These are phyloP conservation scores for Anoplopoma fimbria DNA, from an alignment of 2,113 vertebrate species.

Conservation along the genomic window DNA sequence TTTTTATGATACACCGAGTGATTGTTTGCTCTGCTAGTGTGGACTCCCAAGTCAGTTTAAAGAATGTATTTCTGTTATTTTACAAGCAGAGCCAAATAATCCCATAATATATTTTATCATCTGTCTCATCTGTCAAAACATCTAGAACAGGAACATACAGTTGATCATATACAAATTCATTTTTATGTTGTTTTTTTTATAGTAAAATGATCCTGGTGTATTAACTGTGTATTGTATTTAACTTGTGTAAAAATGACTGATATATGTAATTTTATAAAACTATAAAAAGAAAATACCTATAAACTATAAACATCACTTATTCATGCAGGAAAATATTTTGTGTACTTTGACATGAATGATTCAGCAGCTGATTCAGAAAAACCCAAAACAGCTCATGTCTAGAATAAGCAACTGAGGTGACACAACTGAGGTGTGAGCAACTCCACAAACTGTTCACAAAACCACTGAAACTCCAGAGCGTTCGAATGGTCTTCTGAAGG, in stretches of 20 bases:
- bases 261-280: not conserved
- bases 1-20: not conserved
- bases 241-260: not conserved
- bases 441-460: constrained; percentile 20
- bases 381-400: not conserved
- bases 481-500: constrained; percentile 61
- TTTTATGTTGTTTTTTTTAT: too few species aligned
- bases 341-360: constrained; percentile 7
- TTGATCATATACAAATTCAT: not conserved
- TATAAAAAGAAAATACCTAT: not conserved
- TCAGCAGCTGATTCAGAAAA: constrained; percentile 18
- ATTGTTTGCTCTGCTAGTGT: not conserved
- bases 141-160: not conserved
- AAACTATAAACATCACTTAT: not conserved
- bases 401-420: constrained; percentile 12
- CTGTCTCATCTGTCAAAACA: not conserved
- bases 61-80: not conserved
- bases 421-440: constrained; percentile 43
- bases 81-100: not conserved
- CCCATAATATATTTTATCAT: not conserved
- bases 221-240: not conserved
- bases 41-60: not conserved
- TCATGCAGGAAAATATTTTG: not conserved
- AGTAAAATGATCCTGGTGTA: not conserved
- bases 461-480: constrained; percentile 17